A percentile compares a stretch with the other conserved stretches of the same genome.
phyloP scores from a whole-genome alignment of 2,797 vertebrate genomes.

The Enteromius viviparus region DNA sequence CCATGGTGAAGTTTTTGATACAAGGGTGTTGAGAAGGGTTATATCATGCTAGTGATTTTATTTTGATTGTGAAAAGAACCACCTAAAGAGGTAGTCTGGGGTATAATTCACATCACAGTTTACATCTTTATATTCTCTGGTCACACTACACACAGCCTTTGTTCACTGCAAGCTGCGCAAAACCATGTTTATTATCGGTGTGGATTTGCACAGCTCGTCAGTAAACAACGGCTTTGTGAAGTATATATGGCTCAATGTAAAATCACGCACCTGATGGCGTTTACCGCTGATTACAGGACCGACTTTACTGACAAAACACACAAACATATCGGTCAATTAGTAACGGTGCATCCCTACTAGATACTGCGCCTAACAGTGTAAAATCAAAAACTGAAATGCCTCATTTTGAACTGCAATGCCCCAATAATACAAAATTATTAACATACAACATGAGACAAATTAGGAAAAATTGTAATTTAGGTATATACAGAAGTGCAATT shows the following conservation, averaged over 20 bases:
- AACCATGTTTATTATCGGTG: too few species aligned
- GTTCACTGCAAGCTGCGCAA: too few species aligned
- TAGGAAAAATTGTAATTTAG: not conserved
- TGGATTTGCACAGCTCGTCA: too few species aligned
- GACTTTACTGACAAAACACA: too few species aligned
- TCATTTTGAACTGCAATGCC: not conserved
- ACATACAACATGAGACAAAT: not conserved
- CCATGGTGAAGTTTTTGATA: not conserved
- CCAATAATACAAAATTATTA: not conserved
- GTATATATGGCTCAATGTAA: too few species aligned
- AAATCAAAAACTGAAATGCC: not conserved
- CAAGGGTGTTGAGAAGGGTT: not conserved
- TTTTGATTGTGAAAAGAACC: not conserved
- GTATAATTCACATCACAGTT: not conserved
- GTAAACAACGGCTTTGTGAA: too few species aligned
- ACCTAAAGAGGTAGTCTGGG: not conserved
- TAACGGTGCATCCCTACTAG: too few species aligned
- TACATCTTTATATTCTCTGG: not conserved
- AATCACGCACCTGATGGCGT: too few species aligned
- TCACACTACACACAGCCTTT: not conserved
- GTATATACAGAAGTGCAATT: not conserved
- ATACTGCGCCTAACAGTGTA: not conserved
- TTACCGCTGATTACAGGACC: too few species aligned
- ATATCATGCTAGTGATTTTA: not conserved
- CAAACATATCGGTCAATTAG: too few species aligned